Evolutionary conservation across 2,888 invertebrate genomes (phyloP), one percentile per base, ranked within the genome.

Genomic region (Philaethria dido): DNA sequence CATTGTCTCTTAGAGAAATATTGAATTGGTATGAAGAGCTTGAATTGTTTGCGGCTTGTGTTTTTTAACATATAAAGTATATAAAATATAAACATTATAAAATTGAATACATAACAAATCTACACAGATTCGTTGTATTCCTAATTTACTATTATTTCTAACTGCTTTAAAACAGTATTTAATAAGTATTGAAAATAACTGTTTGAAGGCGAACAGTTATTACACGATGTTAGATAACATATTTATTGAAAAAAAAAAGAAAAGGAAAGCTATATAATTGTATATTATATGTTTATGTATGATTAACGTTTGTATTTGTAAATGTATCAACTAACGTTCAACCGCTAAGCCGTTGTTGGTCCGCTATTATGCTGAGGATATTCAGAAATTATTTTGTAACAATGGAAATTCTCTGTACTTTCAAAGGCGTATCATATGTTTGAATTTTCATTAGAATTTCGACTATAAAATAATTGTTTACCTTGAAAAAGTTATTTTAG

Each of bases 1-100:
- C 13, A 57, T 57, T 57, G 42, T 42, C 57, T 57, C n/a, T n/a
- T 11, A 42, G 25, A 57, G 39, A 57, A 22, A 57, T 57, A 25
- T 42, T 42, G 57, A 39, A 16, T 39, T 57, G 16, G 20, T 42
- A 57, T 57, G 42, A 57, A 57, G 39, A 57, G 57, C 25, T 42
- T 42, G 42, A 16, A 57, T 57, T 57, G 42, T 57, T 57, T 22
- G 39, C 11, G 22, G 20, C 22, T 25, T 6, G 11, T 42, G 6
- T 42, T 22, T 25, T 57, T 22, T 25, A 22, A 25, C 9, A 39
- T 14, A 55, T 8, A 39, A 55, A 55, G 13, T 25, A n/a, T 25
- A 25, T 25, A 50, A 48, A 50, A 25, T 25, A n/a, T n/a, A 50
- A 0, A 25, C 6, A 6, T 9, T 11, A 16, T 29, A 33, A 16